A percentile compares a stretch with the other conserved stretches of the same genome.
phyloP scores from a whole-genome alignment of 2,113 vertebrate species.

The Siphamia tubifer region DNA sequence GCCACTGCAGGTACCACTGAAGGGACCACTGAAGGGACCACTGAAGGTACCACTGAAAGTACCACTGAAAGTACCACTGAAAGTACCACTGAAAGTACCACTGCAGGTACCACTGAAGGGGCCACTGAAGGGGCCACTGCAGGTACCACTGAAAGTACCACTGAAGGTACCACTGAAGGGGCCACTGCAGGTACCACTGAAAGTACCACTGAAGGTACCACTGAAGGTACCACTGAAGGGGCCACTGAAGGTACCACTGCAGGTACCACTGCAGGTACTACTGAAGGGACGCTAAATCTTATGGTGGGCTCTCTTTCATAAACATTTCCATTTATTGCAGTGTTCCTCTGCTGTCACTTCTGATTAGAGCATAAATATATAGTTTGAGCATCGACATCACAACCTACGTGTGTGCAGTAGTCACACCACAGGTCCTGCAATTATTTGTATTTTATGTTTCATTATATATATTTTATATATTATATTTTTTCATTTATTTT shows the following conservation, averaged over 20 bases:
- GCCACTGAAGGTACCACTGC: slow-evolving; percentile 25
- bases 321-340: slow-evolving; percentile 19
- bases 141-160: slow-evolving; percentile 24
- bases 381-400: too few relatives aligned
- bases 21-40: too few relatives aligned
- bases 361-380: too few relatives aligned
- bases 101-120: slow-evolving; percentile 23
- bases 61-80: too few relatives aligned
- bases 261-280: slow-evolving; percentile 28
- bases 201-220: too few relatives aligned
- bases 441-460: too few relatives aligned
- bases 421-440: too few relatives aligned
- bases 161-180: slow-evolving; percentile 24
- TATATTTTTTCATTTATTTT: too few relatives aligned
- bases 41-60: slow-evolving; percentile 24
- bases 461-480: too few relatives aligned
- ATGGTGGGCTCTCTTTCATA: slow-evolving; percentile 17
- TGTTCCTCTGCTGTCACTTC: slow-evolving; percentile 28
- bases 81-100: too few relatives aligned
- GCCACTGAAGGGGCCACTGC: too few relatives aligned
- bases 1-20: slow-evolving; percentile 23
- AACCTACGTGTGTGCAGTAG: too few relatives aligned
- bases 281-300: slow-evolving; percentile 2
- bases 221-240: slow-evolving; percentile 24
- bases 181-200: slow-evolving; percentile 23